phyloP scores from a whole-genome alignment of 2,888 invertebrate genomes.

The Oscheius sp. region DNA sequence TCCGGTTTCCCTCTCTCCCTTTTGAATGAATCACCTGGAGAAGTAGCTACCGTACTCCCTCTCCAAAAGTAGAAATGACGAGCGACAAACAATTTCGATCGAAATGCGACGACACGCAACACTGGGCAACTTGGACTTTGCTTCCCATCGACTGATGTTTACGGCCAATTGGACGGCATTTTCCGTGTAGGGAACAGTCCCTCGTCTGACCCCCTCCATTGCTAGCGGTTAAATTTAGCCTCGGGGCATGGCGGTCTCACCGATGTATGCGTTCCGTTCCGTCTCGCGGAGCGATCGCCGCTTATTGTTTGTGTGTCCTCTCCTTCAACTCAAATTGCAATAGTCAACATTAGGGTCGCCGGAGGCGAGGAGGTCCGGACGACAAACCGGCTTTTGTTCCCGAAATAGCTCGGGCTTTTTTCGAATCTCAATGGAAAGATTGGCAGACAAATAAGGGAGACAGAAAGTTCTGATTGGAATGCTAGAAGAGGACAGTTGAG shows the following conservation, averaged over 20 bases:
- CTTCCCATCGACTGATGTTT: not conserved
- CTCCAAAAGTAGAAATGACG: not conserved
- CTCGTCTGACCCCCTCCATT: not conserved
- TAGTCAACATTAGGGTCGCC: conserved; percentile 29
- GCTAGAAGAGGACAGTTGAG: too few relatives aligned
- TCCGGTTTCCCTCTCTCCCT: not conserved
- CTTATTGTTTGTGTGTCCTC: conserved; percentile 37
- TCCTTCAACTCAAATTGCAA: conserved; percentile 37
- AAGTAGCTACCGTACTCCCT: not conserved
- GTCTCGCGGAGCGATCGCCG: conserved; percentile 3
- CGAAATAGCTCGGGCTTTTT: too few relatives aligned
- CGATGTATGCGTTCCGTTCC: conserved; percentile 21
- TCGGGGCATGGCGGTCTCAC: not conserved
- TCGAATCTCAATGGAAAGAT: too few relatives aligned
- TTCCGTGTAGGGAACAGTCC: not conserved
- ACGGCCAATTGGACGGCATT: not conserved
- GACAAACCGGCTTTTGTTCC: not conserved
- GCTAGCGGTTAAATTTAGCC: conserved; percentile 16
- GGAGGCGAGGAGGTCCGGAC: not conserved
- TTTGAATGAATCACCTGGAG: not conserved
- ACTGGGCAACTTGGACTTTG: conserved; percentile 29
- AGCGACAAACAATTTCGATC: conserved; percentile 31
- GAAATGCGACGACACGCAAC: conserved; percentile 24
- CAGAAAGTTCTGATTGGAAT: too few relatives aligned
- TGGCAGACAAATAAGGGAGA: too few relatives aligned